A percentile compares a stretch with the other conserved stretches of the same genome.
Conservation (phyloP, 2,113 vertebrate genomes). For the Stigmatopora argus region DNA sequence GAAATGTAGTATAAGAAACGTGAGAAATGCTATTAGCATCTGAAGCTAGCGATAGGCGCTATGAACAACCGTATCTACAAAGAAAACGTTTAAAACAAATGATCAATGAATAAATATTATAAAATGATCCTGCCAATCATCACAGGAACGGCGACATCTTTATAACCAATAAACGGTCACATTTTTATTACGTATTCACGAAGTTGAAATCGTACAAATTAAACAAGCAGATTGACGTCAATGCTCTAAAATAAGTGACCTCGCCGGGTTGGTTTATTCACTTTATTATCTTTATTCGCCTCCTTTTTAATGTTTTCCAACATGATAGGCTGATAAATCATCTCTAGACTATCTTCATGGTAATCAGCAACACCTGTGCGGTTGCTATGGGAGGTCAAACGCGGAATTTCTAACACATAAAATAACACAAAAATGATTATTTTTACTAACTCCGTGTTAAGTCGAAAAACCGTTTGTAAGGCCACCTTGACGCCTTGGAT, state of each 20-base stretch:
- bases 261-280: background rate
- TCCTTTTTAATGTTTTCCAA: background rate
- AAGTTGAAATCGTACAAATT: background rate
- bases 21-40: background rate
- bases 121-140: background rate
- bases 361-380: constrained; percentile 17
- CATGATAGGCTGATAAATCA: background rate
- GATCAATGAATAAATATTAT: background rate
- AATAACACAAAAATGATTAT: background rate
- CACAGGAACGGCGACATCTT: background rate
- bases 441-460: background rate
- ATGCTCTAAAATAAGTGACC: background rate
- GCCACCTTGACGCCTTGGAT: background rate
- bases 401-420: background rate
- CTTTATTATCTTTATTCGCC: background rate
- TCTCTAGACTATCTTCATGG: constrained; percentile 1
- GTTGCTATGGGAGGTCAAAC: constrained; percentile 46
- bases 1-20: background rate
- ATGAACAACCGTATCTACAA: background rate
- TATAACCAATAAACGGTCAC: background rate
- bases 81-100: background rate
- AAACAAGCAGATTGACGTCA: background rate
- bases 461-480: background rate
- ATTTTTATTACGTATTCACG: background rate
- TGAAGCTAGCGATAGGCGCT: background rate